A percentile compares a stretch with the other conserved stretches of the same genome.
Evolutionary conservation across 2,888 invertebrate species (phyloP).

Genomic region (Conops quadrifasciatus): DNA sequence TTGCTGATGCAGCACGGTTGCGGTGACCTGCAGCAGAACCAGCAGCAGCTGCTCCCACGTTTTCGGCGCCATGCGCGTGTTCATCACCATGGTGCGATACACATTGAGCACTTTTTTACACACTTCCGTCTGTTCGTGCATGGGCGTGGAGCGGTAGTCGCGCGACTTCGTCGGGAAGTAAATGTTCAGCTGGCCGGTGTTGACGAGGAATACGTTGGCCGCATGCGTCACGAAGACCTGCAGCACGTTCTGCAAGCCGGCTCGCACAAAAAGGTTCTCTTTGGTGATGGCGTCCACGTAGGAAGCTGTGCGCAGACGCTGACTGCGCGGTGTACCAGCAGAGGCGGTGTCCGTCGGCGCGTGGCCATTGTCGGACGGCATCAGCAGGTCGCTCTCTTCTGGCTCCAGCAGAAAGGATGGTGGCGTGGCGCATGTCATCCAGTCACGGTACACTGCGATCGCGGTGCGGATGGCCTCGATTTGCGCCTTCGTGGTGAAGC

Average conservation of each 20-base stretch:
- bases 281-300: conserved; percentile 84
- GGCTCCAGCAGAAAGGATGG: conserved; percentile 83
- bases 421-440: conserved; percentile 86
- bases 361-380: background rate
- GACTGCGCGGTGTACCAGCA: conserved; percentile 65
- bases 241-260: conserved; percentile 76
- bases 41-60: conserved; percentile 92
- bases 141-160: conserved; percentile 71
- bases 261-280: conserved; percentile 81
- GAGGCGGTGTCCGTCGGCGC: conserved; percentile 44
- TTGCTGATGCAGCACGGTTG: conserved; percentile 83
- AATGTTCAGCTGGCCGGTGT: conserved; percentile 61
- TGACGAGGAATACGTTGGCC: conserved; percentile 88
- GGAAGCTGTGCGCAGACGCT: conserved; percentile 81
- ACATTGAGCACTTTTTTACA: conserved; percentile 96
- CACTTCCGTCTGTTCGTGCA: conserved; percentile 94
- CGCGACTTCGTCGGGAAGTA: conserved; percentile 71
- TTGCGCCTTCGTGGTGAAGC: conserved; percentile 76
- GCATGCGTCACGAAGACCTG: conserved; percentile 89
- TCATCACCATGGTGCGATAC: conserved; percentile 97
- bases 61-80: conserved; percentile 88
- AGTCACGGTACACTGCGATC: conserved; percentile 92
- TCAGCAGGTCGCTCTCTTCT: conserved; percentile 65
- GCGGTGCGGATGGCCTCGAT: conserved; percentile 88
- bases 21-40: conserved; percentile 90